phyloP scores from a whole-genome alignment of 2,888 invertebrate species.

The Drosophila trichaetosa region DNA sequence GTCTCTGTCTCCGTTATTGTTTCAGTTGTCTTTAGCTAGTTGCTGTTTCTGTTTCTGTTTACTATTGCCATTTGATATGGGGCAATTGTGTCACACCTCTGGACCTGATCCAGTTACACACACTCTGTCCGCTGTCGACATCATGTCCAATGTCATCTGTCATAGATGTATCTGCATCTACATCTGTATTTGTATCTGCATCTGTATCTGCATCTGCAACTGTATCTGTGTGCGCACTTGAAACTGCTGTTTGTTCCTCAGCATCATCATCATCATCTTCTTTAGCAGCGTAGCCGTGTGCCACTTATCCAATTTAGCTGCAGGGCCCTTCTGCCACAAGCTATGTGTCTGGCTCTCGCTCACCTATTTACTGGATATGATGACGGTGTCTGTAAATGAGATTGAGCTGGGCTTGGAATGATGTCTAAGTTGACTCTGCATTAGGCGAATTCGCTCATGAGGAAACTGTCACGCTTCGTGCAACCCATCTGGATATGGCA shows the following conservation, averaged over 20 bases:
- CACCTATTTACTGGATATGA: slow-evolving; percentile 14
- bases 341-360: slow-evolving; percentile 1
- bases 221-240: slow-evolving; percentile 32
- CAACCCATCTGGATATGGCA: slow-evolving; percentile 36
- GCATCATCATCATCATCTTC: background rate
- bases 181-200: slow-evolving; percentile 5
- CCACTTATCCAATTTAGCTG: slow-evolving; percentile 26
- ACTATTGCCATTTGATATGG: slow-evolving; percentile 65
- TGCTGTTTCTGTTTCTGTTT: slow-evolving; percentile 19
- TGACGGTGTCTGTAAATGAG: slow-evolving; percentile 35
- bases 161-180: slow-evolving; percentile 43
- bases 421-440: slow-evolving; percentile 20
- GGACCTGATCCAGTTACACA: slow-evolving; percentile 51
- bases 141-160: slow-evolving; percentile 72
- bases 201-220: background rate
- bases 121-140: slow-evolving; percentile 19
- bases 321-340: slow-evolving; percentile 18
- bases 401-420: slow-evolving; percentile 31
- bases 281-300: slow-evolving; percentile 16
- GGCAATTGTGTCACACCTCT: slow-evolving; percentile 74
- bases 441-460: slow-evolving; percentile 49
- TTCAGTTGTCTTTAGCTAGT: slow-evolving; percentile 23
- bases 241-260: slow-evolving; percentile 18
- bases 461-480: slow-evolving; percentile 58
- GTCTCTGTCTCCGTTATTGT: slow-evolving; percentile 15